Evolutionary conservation across 1,140 invertebrate species (phyloP).

Genomic region (Zaprionus capensis): DNA sequence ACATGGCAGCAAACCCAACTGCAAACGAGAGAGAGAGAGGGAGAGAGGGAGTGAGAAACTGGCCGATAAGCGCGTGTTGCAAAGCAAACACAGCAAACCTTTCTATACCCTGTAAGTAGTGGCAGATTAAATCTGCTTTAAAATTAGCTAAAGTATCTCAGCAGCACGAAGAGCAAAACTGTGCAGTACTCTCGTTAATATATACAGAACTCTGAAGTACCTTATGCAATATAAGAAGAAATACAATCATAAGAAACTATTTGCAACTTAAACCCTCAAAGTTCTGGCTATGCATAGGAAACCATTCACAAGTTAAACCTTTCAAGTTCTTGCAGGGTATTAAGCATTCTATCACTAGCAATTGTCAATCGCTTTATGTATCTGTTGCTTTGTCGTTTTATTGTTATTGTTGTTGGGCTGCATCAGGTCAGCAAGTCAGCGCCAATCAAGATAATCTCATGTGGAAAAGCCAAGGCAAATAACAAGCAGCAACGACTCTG

Average conservation of each 20-base stretch:
- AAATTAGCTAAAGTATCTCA: background rate
- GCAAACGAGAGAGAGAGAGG: constrained; percentile 7
- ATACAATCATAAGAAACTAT: too few relatives aligned
- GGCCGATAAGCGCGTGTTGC: constrained; percentile 17
- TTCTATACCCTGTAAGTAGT: constrained; percentile 1
- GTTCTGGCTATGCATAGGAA: too few relatives aligned
- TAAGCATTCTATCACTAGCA: background rate
- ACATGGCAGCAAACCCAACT: constrained; percentile 22
- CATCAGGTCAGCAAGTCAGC: constrained; percentile 29
- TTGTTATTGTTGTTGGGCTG: constrained; percentile 20
- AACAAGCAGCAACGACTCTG: constrained; percentile 17
- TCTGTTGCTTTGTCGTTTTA: constrained; percentile 16
- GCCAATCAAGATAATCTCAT: constrained; percentile 56
- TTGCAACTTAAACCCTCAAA: too few relatives aligned
- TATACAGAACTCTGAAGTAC: too few relatives aligned
- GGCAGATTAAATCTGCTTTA: background rate
- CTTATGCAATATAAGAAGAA: too few relatives aligned
- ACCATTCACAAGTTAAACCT: background rate
- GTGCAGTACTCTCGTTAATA: too few relatives aligned
- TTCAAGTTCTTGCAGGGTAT: background rate
- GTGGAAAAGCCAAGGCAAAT: constrained; percentile 37
- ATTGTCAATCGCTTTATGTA: background rate
- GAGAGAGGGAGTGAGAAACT: background rate
- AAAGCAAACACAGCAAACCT: constrained; percentile 9
- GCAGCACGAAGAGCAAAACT: too few relatives aligned